Percentiles rank a stretch among this genome's conserved stretches.
Evolutionary conservation across 1,140 invertebrate genomes (phyloP).

Genomic region (honey bee (Apis mellifera)): Amel_HAv3.1 CM009931.2:10683001-10683500

Average conservation of each 20-base stretch:
- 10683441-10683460: too few relatives aligned
- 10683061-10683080: conserved; percentile 21
- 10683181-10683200: conserved; percentile 25
- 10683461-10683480: too few relatives aligned
- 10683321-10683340: too few relatives aligned
- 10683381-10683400: too few relatives aligned
- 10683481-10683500: too few relatives aligned
- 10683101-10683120: conserved; percentile 20
- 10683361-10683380: too few relatives aligned
- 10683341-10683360: too few relatives aligned
- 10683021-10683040: background rate
- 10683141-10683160: conserved; percentile 64
- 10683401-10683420: too few relatives aligned
- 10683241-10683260: background rate
- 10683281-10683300: too few relatives aligned
- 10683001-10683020: too few relatives aligned
- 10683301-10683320: too few relatives aligned
- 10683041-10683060: conserved; percentile 26
- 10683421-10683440: too few relatives aligned
- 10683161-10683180: conserved; percentile 28
- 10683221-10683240: conserved; percentile 57
- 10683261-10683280: conserved; percentile 10
- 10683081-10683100: conserved; percentile 20
- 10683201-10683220: conserved; percentile 32
- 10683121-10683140: conserved; percentile 56